A percentile compares a stretch with the other conserved stretches of the same genome.
phyloP scores from a whole-genome alignment of 2,888 invertebrate species.

The Gnatocerus cornutus region DNA sequence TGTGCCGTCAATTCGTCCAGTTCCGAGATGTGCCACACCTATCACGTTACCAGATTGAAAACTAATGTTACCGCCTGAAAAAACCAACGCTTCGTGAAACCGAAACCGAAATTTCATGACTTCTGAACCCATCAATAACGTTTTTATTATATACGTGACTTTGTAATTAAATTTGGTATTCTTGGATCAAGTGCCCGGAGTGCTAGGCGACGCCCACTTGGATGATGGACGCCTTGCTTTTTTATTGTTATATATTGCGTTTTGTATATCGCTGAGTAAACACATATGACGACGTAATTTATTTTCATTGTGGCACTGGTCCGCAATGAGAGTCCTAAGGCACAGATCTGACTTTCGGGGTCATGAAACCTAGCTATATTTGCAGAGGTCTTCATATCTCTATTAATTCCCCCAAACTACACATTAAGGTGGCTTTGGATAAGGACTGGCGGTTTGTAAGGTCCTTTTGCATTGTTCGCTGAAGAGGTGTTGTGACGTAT shows the following conservation, averaged over 20 bases:
- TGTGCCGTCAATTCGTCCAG: constrained; percentile 13
- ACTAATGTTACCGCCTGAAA: constrained; percentile 17
- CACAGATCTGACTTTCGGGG: too few relatives aligned
- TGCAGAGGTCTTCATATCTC: constrained; percentile 4
- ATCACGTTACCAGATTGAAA: constrained; percentile 38
- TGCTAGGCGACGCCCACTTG: constrained; percentile 31
- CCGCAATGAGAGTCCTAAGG: too few relatives aligned
- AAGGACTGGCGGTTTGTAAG: constrained; percentile 65
- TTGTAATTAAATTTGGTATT: constrained; percentile 46
- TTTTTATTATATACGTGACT: constrained; percentile 42
- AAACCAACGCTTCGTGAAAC: constrained; percentile 28
- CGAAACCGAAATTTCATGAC: constrained; percentile 42
- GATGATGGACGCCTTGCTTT: constrained; percentile 1
- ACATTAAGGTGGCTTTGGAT: constrained; percentile 67
- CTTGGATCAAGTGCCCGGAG: constrained; percentile 29
- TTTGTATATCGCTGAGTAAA: neutral
- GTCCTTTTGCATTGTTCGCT: constrained; percentile 64
- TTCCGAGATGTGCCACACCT: constrained; percentile 33
- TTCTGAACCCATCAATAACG: constrained; percentile 46
- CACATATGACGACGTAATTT: neutral
- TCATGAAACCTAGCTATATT: neutral
- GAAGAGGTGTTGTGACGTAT: constrained; percentile 69
- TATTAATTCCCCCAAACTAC: constrained; percentile 55
- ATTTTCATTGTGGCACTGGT: neutral
- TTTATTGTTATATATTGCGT: constrained; percentile 2